Conservation (phyloP, 2,888 invertebrate genomes). For the Brenthis hecate region DNA sequence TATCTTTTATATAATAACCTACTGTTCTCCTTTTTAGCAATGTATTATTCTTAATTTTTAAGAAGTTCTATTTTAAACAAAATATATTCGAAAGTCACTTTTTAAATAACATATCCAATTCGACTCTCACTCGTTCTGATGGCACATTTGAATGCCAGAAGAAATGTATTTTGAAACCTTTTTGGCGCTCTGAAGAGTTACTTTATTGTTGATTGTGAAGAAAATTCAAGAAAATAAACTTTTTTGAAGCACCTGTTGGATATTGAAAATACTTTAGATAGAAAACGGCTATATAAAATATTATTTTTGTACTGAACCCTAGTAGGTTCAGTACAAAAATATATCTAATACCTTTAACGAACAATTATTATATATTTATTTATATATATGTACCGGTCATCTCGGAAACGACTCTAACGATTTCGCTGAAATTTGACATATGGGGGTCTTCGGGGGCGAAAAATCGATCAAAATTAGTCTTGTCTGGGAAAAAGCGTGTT, state of each 20-base stretch:
- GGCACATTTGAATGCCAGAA: constrained; percentile 34
- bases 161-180: constrained; percentile 55
- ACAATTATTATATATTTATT: too few relatives aligned
- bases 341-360: too few relatives aligned
- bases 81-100: not conserved
- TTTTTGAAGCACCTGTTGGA: constrained; percentile 32
- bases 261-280: constrained; percentile 4
- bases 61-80: not conserved
- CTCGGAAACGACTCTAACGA: too few relatives aligned
- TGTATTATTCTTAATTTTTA: not conserved
- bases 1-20: too few relatives aligned
- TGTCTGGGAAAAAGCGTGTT: too few relatives aligned
- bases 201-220: constrained; percentile 66
- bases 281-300: constrained; percentile 9
- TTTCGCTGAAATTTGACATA: too few relatives aligned
- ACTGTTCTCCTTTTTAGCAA: not conserved
- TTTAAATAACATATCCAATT: constrained; percentile 10
- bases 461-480: too few relatives aligned
- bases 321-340: not conserved
- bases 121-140: not conserved
- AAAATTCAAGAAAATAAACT: constrained; percentile 39
- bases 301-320: not conserved
- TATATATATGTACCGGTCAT: too few relatives aligned
- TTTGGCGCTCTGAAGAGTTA: constrained; percentile 57
- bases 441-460: too few relatives aligned